A percentile compares a stretch with the other conserved stretches of the same genome.
Conservation (phyloP, 2,113 vertebrate genomes). For the Haliaeetus leucogaster region DNA sequence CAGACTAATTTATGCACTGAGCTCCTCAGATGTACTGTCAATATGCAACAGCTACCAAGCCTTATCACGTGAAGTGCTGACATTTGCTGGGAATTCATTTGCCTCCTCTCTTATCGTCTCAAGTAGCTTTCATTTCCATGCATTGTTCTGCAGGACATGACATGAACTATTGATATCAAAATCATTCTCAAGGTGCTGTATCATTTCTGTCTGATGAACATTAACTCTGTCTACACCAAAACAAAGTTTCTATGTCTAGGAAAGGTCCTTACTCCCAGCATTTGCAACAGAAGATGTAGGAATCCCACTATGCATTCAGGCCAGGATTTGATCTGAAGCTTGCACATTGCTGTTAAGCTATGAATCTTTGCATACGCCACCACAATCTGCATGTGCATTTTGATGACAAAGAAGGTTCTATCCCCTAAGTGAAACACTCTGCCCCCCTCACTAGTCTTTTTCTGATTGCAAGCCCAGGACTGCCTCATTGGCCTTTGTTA, state of each 20-base stretch:
- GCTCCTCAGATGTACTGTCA: slow-evolving; percentile 53
- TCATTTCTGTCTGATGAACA: not conserved
- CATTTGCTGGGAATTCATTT: slow-evolving; percentile 56
- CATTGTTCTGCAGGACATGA: not conserved
- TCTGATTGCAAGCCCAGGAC: not conserved
- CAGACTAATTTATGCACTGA: slow-evolving; percentile 50
- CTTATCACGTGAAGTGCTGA: slow-evolving; percentile 50
- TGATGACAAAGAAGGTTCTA: not conserved
- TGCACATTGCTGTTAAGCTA: not conserved
- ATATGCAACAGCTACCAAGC: slow-evolving; percentile 12
- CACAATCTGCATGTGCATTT: not conserved
- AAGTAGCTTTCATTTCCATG: not conserved
- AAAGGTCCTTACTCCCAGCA: not conserved
- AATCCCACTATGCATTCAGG: not conserved
- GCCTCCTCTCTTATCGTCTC: slow-evolving; percentile 5
- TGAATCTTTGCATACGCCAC: not conserved
- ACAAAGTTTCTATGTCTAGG: not conserved
- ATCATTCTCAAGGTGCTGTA: not conserved
- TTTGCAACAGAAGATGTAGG: not conserved
- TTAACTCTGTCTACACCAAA: not conserved
- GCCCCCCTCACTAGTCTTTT: not conserved
- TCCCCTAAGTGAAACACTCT: not conserved
- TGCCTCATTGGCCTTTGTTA: not conserved
- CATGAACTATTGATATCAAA: slow-evolving; percentile 9
- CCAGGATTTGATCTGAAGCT: not conserved